A percentile compares a stretch with the other conserved stretches of the same genome.
These are phyloP conservation scores for Mamestra configurata DNA, from an alignment of 1,140 invertebrate species.

Conservation along the genomic window DNA sequence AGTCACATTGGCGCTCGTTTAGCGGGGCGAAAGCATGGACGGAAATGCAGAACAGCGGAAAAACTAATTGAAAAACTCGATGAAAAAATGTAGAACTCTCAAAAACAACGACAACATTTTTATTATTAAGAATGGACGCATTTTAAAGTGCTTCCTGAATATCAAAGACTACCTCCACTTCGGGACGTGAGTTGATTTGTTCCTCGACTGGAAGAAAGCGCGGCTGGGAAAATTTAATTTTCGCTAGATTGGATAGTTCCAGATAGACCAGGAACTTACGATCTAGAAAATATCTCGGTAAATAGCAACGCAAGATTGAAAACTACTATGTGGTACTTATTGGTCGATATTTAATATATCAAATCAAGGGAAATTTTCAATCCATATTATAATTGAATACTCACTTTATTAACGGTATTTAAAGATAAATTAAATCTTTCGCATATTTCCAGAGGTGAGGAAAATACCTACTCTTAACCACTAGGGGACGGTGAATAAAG, in stretches of 20 bases:
- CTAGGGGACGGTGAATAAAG: no score
- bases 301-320: not conserved
- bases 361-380: no score
- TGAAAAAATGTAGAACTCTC: not conserved
- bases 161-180: slow-evolving; percentile 9
- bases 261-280: not conserved
- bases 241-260: not conserved
- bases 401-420: no score
- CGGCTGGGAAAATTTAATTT: slow-evolving; percentile 2
- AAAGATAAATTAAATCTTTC: no score
- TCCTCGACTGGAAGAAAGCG: not conserved
- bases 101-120: slow-evolving; percentile 20
- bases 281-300: not conserved
- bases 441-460: no score
- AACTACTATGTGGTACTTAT: not conserved
- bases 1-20: not conserved
- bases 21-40: not conserved
- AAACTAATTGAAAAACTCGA: slow-evolving; percentile 9
- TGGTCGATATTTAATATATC: no score
- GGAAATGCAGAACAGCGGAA: not conserved
- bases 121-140: slow-evolving; percentile 30
- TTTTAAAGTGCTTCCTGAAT: slow-evolving; percentile 29
- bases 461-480: no score
- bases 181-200: slow-evolving; percentile 21
- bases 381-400: no score